These are phyloP conservation scores for Steatornis caripensis DNA, from an alignment of 2,113 vertebrate genomes.

Conservation along the genomic window DNA sequence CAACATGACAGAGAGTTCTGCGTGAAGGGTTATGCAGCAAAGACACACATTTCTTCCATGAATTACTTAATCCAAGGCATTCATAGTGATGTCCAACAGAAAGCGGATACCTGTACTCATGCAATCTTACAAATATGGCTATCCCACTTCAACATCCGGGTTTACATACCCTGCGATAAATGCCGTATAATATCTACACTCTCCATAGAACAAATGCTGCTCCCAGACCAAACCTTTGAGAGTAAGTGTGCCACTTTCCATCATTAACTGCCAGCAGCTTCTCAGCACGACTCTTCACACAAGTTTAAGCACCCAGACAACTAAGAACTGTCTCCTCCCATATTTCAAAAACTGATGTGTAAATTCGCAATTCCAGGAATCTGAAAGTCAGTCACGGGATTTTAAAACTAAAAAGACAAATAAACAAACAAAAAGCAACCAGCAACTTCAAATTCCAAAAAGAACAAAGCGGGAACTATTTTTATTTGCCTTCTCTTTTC, in stretches of 20 bases:
- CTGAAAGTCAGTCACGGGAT: not conserved
- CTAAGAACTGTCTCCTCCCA: not conserved
- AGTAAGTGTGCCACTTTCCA: not conserved
- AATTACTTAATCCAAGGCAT: not conserved
- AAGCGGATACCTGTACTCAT: not conserved
- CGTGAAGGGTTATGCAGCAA: not conserved
- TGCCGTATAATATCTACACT: not conserved
- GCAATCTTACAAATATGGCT: not conserved
- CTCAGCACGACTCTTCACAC: not conserved
- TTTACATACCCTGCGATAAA: not conserved
- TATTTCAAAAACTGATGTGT: not conserved
- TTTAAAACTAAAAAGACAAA: not conserved
- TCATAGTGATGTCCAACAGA: not conserved
- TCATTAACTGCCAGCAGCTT: not conserved
- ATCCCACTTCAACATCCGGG: not conserved
- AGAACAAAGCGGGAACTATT: not conserved
- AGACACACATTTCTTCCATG: not conserved
- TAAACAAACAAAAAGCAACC: not conserved
- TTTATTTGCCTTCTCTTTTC: not conserved
- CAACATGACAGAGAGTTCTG: not conserved
- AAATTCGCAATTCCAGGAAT: not conserved
- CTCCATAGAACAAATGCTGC: not conserved
- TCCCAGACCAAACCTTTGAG: not conserved
- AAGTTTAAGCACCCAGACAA: not conserved
- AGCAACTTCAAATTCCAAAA: not conserved